Conservation (phyloP, 2,888 invertebrate genomes). For the Protodeltote pygarga region DNA sequence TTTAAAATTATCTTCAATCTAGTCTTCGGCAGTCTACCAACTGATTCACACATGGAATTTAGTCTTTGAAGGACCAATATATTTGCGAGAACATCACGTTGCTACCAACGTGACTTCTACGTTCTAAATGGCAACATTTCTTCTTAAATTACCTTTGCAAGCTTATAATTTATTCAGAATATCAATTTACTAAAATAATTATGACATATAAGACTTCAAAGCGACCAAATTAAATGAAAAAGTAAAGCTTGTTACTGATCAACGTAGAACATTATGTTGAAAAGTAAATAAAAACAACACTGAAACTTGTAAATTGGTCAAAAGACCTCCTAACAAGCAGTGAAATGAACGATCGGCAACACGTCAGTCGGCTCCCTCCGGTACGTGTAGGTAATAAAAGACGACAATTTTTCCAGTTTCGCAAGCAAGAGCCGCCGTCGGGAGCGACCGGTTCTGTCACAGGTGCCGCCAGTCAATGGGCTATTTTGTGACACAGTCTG, state of each 20-base stretch:
- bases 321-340: conserved; percentile 52
- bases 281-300: conserved; percentile 17
- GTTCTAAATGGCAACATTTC: conserved; percentile 17
- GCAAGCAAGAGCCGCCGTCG: conserved; percentile 70
- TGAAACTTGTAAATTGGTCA: conserved; percentile 40
- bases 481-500: conserved; percentile 61
- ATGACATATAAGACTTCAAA: conserved; percentile 11
- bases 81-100: conserved; percentile 18
- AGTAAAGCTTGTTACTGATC: conserved; percentile 12
- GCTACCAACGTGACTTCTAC: conserved; percentile 18
- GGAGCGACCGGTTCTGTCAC: conserved; percentile 75
- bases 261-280: conserved; percentile 14
- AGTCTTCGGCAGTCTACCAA: conserved; percentile 20
- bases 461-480: conserved; percentile 77
- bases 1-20: conserved; percentile 28
- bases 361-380: conserved; percentile 53
- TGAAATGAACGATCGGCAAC: conserved; percentile 59
- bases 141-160: conserved; percentile 24
- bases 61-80: conserved; percentile 12
- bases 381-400: conserved; percentile 66
- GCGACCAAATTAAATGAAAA: conserved; percentile 8
- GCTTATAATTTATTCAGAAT: conserved; percentile 27
- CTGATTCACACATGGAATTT: conserved; percentile 29
- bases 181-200: conserved; percentile 30
- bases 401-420: conserved; percentile 73